Conservation (phyloP, 2,113 vertebrate species). For the Zingel zingel region DNA sequence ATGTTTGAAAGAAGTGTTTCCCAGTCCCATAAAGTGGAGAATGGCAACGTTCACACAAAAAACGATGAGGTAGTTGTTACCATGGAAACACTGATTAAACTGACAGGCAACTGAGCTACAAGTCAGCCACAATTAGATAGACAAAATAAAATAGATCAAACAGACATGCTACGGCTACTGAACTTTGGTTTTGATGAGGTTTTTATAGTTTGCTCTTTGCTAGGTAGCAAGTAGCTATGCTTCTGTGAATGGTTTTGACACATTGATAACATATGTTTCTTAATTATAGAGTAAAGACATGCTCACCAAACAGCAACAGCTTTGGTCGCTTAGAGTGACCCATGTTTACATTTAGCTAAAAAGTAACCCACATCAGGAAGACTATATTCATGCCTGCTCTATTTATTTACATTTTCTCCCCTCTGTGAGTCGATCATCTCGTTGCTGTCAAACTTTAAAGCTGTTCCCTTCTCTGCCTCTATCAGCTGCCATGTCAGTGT, state of each 20-base stretch:
- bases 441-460: neutral
- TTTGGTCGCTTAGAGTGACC: neutral
- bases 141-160: neutral
- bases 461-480: neutral
- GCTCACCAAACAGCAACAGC: neutral
- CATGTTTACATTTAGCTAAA: neutral
- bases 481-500: neutral
- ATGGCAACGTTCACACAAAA: slow-evolving; percentile 22
- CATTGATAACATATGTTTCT: neutral
- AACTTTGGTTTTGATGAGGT: neutral
- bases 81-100: slow-evolving; percentile 40
- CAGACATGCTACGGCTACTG: neutral
- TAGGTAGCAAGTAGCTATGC: neutral
- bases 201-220: neutral
- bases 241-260: neutral
- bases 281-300: neutral
- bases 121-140: neutral
- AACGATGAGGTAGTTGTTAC: slow-evolving; percentile 23
- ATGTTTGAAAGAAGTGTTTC: slow-evolving; percentile 29
- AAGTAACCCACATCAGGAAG: neutral
- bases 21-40: slow-evolving; percentile 30
- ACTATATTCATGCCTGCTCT: too few relatives aligned
- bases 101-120: slow-evolving; percentile 19
- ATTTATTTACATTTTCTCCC: neutral
- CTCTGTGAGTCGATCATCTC: neutral